Percentiles rank a stretch among this genome's conserved stretches.
Conservation (phyloP, 1,140 invertebrate species). For the Panagrolaimus sp. region DNA sequence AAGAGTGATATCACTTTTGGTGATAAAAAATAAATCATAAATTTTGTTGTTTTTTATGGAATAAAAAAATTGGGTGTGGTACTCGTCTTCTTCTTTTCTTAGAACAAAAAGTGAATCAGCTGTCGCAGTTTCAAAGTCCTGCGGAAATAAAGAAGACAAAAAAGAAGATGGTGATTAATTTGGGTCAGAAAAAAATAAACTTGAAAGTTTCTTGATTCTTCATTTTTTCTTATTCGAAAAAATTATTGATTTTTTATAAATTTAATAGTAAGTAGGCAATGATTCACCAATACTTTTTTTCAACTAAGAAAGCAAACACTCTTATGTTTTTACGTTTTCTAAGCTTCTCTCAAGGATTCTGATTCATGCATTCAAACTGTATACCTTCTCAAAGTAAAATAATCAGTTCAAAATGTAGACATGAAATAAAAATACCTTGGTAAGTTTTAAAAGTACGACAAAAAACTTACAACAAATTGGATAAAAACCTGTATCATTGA, state of each 20-base stretch:
- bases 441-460: constrained; percentile 22
- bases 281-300: too few species aligned
- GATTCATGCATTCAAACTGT: too few species aligned
- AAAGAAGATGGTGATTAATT: not conserved
- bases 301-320: too few species aligned
- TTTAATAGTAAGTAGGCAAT: too few species aligned
- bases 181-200: not conserved
- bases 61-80: not conserved
- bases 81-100: not conserved
- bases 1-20: not conserved
- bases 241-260: not conserved
- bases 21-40: not conserved
- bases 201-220: not conserved
- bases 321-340: too few species aligned
- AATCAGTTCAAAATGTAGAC: too few species aligned
- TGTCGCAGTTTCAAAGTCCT: not conserved
- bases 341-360: too few species aligned
- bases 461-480: constrained; percentile 38
- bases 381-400: too few species aligned
- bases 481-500: constrained; percentile 35
- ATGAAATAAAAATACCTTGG: not conserved
- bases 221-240: not conserved
- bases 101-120: too few species aligned
- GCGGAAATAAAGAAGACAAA: not conserved
- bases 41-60: not conserved